These are phyloP conservation scores for Rhinoraja longicauda DNA, from an alignment of 2,797 vertebrate species.

Conservation along the genomic window DNA sequence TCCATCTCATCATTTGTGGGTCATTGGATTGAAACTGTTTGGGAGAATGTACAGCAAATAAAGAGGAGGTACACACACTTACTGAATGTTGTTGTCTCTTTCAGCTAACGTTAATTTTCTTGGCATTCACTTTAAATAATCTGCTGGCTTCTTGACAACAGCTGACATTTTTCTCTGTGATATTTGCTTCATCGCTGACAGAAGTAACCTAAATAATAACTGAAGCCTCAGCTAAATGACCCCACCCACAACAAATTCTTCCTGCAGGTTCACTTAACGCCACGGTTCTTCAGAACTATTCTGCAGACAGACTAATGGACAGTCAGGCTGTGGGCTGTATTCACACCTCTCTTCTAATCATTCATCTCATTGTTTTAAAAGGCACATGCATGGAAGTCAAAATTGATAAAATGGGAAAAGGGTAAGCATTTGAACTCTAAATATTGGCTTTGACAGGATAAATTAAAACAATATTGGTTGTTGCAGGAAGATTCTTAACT, in stretches of 20 bases:
- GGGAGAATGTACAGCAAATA: not conserved
- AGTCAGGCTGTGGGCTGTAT: not conserved
- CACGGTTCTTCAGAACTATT: not conserved
- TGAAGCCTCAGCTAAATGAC: not conserved
- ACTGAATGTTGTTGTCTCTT: not conserved
- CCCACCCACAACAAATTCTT: not conserved
- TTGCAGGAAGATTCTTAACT: not conserved
- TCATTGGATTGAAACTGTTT: not conserved
- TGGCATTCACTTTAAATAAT: not conserved
- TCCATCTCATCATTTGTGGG: no score
- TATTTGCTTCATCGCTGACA: not conserved
- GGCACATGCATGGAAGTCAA: not conserved
- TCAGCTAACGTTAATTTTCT: not conserved
- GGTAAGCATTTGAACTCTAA: not conserved
- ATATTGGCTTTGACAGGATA: not conserved
- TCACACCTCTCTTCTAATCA: no score
- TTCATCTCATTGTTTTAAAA: not conserved
- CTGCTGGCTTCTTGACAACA: not conserved
- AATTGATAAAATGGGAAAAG: not conserved
- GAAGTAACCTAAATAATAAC: not conserved
- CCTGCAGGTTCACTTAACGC: not conserved
- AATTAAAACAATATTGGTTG: slow-evolving; percentile 8
- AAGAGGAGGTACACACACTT: not conserved
- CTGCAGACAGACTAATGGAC: not conserved
- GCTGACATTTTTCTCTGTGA: not conserved